Evolutionary conservation across 2,113 vertebrate species (phyloP).

Genomic region (Tichodroma muraria): DNA sequence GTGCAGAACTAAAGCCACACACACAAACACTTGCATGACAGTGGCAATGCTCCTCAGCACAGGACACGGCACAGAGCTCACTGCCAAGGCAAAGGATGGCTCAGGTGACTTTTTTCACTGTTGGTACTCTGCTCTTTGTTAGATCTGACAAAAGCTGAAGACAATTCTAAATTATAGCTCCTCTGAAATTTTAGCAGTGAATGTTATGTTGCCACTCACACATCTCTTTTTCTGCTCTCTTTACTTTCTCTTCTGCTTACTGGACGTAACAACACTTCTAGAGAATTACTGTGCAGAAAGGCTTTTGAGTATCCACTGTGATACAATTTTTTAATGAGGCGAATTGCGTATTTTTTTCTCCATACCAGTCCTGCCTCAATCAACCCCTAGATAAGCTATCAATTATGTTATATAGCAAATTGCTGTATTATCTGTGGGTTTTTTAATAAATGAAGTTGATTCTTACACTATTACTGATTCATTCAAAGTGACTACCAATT

Average conservation of each 20-base stretch:
- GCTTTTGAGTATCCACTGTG: not conserved
- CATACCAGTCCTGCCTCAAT: not conserved
- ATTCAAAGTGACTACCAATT: not conserved
- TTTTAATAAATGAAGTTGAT: not conserved
- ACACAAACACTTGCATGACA: accelerated
- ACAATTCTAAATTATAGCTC: not conserved
- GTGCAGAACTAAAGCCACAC: not conserved
- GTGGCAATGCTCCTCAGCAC: accelerated
- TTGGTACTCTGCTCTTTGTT: not conserved
- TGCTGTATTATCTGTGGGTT: not conserved
- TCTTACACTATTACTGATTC: not conserved
- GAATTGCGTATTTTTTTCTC: not conserved
- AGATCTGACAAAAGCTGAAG: not conserved
- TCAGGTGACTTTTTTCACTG: not conserved
- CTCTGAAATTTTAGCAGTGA: not conserved
- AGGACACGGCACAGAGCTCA: not conserved
- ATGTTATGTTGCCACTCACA: not conserved
- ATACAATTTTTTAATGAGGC: not conserved
- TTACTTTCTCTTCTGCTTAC: not conserved
- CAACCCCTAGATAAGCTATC: not conserved
- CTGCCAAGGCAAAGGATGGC: not conserved
- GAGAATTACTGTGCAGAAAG: not conserved
- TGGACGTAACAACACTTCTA: not conserved
- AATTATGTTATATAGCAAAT: not conserved
- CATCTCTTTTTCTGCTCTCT: not conserved